These are phyloP conservation scores for Diorhabda elongata DNA, from an alignment of 1,140 invertebrate species.

Conservation along the genomic window DNA sequence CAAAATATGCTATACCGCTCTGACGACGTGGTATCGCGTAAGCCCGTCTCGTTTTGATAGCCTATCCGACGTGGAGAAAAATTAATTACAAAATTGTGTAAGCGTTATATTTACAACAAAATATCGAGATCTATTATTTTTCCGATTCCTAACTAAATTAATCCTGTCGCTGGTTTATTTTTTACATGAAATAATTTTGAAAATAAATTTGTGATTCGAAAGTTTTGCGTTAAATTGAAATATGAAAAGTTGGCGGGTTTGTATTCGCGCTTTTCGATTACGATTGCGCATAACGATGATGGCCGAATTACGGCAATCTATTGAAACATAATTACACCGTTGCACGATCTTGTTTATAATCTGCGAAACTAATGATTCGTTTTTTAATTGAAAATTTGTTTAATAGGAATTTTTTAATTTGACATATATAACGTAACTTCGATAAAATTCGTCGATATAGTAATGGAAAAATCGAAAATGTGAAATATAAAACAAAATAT, in stretches of 20 bases:
- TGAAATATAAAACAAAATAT: no score
- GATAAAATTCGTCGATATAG: no score
- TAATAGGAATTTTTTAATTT: not conserved
- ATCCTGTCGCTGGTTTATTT: no score
- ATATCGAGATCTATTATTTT: no score
- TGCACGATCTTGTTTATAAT: not conserved
- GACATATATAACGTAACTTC: no score
- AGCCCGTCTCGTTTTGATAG: constrained; percentile 23
- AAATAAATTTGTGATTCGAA: no score
- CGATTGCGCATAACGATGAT: constrained; percentile 9
- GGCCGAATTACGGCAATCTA: constrained; percentile 4
- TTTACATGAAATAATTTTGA: no score
- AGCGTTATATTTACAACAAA: no score
- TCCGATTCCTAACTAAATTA: no score
- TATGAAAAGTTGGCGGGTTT: constrained; percentile 17
- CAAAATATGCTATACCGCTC: constrained; percentile 21
- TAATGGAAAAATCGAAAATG: no score
- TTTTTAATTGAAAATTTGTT: not conserved
- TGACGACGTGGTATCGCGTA: constrained; percentile 9
- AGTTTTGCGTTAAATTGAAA: constrained; percentile 14
- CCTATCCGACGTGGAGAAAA: constrained; percentile 28
- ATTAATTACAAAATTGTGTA: constrained; percentile 16
- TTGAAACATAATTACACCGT: not conserved
- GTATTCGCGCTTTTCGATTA: constrained; percentile 15
- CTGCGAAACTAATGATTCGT: no score